These are phyloP conservation scores for Eupelmus urozonus DNA, from an alignment of 2,888 invertebrate species.

Conservation along the genomic window DNA sequence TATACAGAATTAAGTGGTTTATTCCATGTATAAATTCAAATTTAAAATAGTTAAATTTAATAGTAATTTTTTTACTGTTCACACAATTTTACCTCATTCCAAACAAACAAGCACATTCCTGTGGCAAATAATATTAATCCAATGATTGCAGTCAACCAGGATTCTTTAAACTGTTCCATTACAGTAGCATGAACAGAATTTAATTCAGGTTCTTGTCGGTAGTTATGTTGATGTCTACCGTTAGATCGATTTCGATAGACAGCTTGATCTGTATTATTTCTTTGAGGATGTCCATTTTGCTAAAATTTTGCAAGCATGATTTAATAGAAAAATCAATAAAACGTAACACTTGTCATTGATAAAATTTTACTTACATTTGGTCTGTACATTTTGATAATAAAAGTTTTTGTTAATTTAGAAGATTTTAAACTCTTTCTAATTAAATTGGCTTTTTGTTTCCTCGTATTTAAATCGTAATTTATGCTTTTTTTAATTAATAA, in stretches of 20 bases:
- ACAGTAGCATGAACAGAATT: constrained; percentile 35
- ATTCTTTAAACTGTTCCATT: constrained; percentile 82
- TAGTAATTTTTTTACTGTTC: neutral
- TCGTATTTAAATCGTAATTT: constrained; percentile 5
- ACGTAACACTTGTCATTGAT: neutral
- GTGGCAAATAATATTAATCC: constrained; percentile 83
- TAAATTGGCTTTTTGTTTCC: too few relatives aligned
- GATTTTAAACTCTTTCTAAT: neutral
- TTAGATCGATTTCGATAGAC: constrained; percentile 41
- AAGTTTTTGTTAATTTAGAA: neutral
- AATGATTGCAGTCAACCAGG: constrained; percentile 86
- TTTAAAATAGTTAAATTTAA: neutral
- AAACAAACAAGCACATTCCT: constrained; percentile 86
- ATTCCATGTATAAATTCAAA: neutral
- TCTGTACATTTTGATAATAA: constrained; percentile 20
- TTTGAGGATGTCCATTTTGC: constrained; percentile 48
- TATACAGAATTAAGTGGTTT: neutral
- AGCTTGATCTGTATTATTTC: constrained; percentile 35
- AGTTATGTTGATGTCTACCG: constrained; percentile 21
- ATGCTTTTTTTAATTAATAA: neutral
- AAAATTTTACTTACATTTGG: constrained; percentile 33
- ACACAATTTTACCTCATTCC: constrained; percentile 87
- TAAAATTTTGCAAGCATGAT: constrained; percentile 10
- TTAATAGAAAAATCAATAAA: constrained; percentile 11
- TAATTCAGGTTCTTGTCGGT: constrained; percentile 32